phyloP scores from a whole-genome alignment of 1,140 invertebrate genomes.

The Lepeophtheirus salmonis region DNA sequence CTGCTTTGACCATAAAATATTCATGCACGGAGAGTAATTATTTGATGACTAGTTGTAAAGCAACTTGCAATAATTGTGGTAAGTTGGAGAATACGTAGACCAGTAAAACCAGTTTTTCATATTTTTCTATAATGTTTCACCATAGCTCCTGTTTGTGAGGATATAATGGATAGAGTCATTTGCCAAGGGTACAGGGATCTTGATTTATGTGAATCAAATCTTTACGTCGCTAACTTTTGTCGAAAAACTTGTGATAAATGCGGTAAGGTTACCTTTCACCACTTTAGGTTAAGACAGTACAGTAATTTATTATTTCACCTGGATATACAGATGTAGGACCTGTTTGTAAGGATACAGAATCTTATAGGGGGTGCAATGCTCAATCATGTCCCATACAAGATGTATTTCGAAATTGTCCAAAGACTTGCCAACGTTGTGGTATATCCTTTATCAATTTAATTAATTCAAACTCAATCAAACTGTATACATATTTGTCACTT shows the following conservation, averaged over 20 bases:
- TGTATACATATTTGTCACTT: background rate
- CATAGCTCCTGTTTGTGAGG: background rate
- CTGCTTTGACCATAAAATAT: background rate
- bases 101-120: no score
- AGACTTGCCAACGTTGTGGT: background rate
- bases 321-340: background rate
- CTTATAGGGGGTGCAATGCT: background rate
- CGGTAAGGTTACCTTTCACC: background rate
- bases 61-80: background rate
- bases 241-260: background rate
- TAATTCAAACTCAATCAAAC: background rate
- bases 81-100: no score
- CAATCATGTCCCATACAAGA: background rate
- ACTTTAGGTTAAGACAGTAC: background rate
- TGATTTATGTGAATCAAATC: background rate
- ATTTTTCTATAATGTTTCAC: no score
- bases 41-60: background rate
- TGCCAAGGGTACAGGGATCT: background rate
- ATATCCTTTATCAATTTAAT: background rate
- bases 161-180: background rate
- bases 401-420: background rate
- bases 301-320: no score
- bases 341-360: background rate
- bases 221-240: background rate
- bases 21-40: background rate